Evolutionary conservation across 2,888 invertebrate species (phyloP), one percentile per base, ranked within the genome.

Genomic region (Tubulanus polymorphus): DNA sequence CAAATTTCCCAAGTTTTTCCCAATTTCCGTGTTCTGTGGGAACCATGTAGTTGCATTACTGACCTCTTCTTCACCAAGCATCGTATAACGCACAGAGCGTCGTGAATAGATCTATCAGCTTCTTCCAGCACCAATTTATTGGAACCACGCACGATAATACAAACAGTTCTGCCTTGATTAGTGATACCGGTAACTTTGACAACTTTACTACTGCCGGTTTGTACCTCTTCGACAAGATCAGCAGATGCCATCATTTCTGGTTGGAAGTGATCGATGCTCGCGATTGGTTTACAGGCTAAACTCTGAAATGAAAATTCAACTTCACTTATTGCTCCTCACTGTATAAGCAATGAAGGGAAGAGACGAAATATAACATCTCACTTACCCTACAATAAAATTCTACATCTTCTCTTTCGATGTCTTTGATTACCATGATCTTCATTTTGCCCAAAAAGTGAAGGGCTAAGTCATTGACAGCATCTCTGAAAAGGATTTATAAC

Each of bases 391-490:
- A 95, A 23, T 99, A 88, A 80, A 95, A 97, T 73, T 97, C 93
- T 66, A 99, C 91, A 71, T 99, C 97, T 78, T 97, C 97, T 52
- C 99, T 86, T 80, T 99, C 99, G 55, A 99, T 86, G 75, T 99
- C 97, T 80, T 94, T 96, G 51, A 99, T 87, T 1, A 97, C 96
- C 88, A 99, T 89, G 53, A 95, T 93, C 80, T 99, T 99, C 79
- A 97, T 93, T 83, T 99, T 99, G 75, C 96, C 95, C 66, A 99
- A 83, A 82, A 97, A 99, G 79, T 99, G 99, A 66, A 97, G 85
- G 1, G 97, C 97, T 71, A 99, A 82, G 79, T 99, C 97, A 65
- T 91, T 95, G 23, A 99, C 86, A 5, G 97, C 96, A 84, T 99
- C 99, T 66, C 96, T 89, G 75, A n/a, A 78, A 77, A 56, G 50